A percentile compares a stretch with the other conserved stretches of the same genome.
Conservation (phyloP, 1,140 invertebrate species). For the Ceratosolen solmsi region DNA sequence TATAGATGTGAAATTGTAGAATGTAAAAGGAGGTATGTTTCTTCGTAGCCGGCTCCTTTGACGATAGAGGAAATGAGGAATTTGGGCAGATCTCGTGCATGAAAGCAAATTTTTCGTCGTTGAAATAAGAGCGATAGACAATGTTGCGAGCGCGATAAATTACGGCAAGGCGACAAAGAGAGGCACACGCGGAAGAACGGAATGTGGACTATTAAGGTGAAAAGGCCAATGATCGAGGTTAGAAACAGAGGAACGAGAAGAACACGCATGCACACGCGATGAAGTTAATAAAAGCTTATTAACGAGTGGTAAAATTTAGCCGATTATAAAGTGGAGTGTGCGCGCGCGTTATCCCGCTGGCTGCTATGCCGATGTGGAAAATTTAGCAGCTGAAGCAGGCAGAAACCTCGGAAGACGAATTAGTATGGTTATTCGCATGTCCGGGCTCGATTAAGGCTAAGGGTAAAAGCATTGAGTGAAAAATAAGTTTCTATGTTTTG, state of each 20-base stretch:
- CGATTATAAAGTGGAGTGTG: not conserved
- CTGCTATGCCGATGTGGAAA: not conserved
- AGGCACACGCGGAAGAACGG: not conserved
- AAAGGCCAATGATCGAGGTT: conserved; percentile 34
- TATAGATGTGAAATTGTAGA: conserved; percentile 30
- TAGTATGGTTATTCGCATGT: not conserved
- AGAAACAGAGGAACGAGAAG: conserved; percentile 48
- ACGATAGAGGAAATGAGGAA: conserved; percentile 17
- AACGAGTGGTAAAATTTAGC: conserved; percentile 23
- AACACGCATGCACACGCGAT: not conserved
- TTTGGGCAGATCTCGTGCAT: not conserved
- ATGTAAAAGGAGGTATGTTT: conserved; percentile 18
- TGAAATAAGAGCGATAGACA: conserved; percentile 23
- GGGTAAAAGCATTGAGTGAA: not conserved
- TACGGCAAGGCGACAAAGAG: not conserved
- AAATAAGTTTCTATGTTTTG: not conserved
- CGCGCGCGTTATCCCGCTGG: too few species aligned
- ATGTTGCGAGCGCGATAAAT: not conserved
- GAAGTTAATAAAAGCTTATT: conserved; percentile 18
- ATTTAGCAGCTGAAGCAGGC: conserved; percentile 1
- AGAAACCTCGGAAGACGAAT: not conserved
- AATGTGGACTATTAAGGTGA: conserved; percentile 21
- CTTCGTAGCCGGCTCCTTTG: not conserved
- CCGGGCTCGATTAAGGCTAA: not conserved
- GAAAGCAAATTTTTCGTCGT: conserved; percentile 26